Conservation (phyloP, 2,888 invertebrate genomes). For the Muscina levida region DNA sequence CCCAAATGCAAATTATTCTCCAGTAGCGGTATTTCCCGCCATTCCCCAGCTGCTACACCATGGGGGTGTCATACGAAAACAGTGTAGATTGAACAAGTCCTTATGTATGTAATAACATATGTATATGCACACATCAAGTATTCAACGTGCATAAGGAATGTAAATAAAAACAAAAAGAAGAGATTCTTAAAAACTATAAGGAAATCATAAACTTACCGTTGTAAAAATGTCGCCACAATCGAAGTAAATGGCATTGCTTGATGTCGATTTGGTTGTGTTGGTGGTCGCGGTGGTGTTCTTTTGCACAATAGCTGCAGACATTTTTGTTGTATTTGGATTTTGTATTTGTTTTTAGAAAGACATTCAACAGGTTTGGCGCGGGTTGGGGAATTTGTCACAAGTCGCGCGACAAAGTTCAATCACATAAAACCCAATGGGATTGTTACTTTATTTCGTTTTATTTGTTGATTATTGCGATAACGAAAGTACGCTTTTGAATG, state of each 20-base stretch:
- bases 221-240: slow-evolving; percentile 67
- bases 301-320: slow-evolving; percentile 68
- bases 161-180: not conserved
- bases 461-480: not conserved
- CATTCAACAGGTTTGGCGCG: slow-evolving; percentile 30
- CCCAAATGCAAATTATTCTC: too few species aligned
- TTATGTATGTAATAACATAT: too few species aligned
- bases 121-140: too few species aligned
- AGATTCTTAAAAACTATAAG: not conserved
- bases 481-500: not conserved
- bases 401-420: not conserved
- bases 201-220: slow-evolving; percentile 60
- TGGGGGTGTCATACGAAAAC: too few species aligned
- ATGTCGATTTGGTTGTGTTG: slow-evolving; percentile 36
- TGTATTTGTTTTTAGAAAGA: slow-evolving; percentile 7
- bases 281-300: slow-evolving; percentile 54
- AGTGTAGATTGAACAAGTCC: too few species aligned
- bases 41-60: too few species aligned
- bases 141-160: too few species aligned
- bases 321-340: slow-evolving; percentile 55
- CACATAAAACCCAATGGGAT: slow-evolving; percentile 21
- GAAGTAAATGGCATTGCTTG: slow-evolving; percentile 62
- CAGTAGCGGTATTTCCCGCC: too few species aligned
- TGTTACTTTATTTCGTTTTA: not conserved
- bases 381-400: not conserved